phyloP scores from a whole-genome alignment of 1,140 invertebrate genomes.

The Trachelipus rathkii region DNA sequence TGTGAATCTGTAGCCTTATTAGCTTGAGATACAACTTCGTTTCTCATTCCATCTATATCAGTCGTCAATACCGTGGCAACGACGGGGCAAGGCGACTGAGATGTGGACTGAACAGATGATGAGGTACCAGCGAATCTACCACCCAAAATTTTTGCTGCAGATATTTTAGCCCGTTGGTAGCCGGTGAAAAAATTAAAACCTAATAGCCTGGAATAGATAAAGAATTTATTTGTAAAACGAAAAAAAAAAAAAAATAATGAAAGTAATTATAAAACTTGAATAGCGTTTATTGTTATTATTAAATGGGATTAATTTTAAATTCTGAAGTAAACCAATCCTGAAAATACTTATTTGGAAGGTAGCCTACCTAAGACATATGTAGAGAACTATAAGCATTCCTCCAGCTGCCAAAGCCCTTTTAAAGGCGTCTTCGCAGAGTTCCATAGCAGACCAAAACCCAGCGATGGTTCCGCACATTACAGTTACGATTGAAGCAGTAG shows the following conservation, averaged over 20 bases:
- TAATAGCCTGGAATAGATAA: conserved; percentile 61
- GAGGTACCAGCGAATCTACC: conserved; percentile 37
- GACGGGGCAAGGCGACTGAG: background rate
- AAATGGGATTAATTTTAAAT: too few species aligned
- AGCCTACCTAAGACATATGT: conserved; percentile 72
- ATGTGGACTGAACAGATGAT: background rate
- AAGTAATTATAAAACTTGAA: background rate
- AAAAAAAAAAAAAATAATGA: background rate
- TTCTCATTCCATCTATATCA: background rate
- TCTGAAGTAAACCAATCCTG: too few species aligned
- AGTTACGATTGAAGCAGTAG: conserved; percentile 63
- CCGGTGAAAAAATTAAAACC: conserved; percentile 78
- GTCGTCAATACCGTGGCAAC: background rate
- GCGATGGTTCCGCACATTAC: conserved; percentile 69
- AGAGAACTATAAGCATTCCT: conserved; percentile 71
- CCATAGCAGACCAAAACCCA: conserved; percentile 73
- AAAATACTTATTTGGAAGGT: too few species aligned
- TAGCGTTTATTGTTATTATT: too few species aligned
- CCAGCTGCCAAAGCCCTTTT: conserved; percentile 73
- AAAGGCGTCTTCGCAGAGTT: conserved; percentile 70
- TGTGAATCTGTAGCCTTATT: too few species aligned
- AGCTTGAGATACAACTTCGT: too few species aligned
- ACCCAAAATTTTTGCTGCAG: conserved; percentile 73
- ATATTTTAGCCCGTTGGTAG: conserved; percentile 81
- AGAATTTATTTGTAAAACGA: background rate